Conservation (phyloP, 2,888 invertebrate species). For the Hetaerina titia region DNA sequence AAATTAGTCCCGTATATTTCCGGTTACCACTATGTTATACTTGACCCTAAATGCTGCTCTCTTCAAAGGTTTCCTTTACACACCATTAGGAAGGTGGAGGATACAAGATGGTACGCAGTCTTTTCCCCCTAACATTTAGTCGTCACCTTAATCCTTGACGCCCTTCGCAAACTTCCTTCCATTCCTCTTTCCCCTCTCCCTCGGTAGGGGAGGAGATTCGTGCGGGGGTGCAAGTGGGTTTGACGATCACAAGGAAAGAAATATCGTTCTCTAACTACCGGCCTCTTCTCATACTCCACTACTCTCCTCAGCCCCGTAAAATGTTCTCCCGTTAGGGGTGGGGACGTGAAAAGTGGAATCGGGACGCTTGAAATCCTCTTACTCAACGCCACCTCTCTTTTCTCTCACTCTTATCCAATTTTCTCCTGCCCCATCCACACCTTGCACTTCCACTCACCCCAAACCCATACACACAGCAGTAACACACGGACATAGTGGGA, state of each 20-base stretch:
- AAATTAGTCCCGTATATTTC: no score
- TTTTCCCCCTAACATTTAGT: background rate
- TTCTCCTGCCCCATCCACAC: background rate
- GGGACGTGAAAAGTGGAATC: background rate
- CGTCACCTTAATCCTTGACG: conserved; percentile 27
- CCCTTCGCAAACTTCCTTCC: background rate
- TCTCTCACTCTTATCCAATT: conserved; percentile 61
- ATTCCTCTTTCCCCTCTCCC: background rate
- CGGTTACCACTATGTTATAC: background rate
- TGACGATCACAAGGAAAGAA: conserved; percentile 41
- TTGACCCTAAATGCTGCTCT: background rate
- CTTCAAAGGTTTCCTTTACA: background rate
- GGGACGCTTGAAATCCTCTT: conserved; percentile 44
- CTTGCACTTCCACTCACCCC: background rate
- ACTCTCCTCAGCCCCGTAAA: background rate
- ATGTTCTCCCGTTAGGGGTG: background rate
- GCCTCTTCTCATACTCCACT: background rate
- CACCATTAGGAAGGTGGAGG: background rate
- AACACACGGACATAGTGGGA: background rate
- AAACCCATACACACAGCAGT: background rate
- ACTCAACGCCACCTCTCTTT: conserved; percentile 22
- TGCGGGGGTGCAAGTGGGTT: conserved; percentile 1
- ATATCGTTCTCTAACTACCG: conserved; percentile 1
- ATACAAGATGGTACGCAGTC: background rate
- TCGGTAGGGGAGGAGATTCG: background rate